These are phyloP conservation scores for Trypoxylon attenuatum DNA, from an alignment of 2,888 invertebrate genomes.

Conservation along the genomic window DNA sequence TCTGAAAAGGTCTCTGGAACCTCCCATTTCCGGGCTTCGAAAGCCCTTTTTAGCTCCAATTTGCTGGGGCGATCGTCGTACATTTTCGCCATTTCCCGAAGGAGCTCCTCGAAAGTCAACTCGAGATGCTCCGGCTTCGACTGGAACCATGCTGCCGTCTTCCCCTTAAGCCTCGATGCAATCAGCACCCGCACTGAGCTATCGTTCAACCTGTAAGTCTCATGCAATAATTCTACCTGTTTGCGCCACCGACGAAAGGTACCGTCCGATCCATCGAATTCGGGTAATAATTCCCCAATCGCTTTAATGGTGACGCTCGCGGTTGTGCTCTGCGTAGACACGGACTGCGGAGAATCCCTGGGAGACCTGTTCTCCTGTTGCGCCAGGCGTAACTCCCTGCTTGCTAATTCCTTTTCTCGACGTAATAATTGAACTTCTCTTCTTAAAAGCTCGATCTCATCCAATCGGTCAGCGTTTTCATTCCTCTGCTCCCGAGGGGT, in stretches of 20 bases:
- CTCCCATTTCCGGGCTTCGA: constrained; percentile 18
- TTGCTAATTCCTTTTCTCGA: too few relatives aligned
- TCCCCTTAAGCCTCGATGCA: constrained; percentile 11
- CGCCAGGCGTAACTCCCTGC: too few relatives aligned
- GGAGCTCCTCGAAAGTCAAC: background rate
- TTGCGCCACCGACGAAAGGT: background rate
- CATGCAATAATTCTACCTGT: background rate
- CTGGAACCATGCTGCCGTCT: constrained; percentile 13
- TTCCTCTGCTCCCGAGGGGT: too few relatives aligned
- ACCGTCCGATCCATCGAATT: background rate
- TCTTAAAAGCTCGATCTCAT: too few relatives aligned
- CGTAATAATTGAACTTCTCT: too few relatives aligned
- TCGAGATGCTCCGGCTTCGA: constrained; percentile 15
- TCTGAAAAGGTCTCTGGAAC: constrained; percentile 19
- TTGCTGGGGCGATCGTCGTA: constrained; percentile 11
- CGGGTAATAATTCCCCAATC: too few relatives aligned
- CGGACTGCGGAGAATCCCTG: too few relatives aligned
- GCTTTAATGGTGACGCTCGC: too few relatives aligned
- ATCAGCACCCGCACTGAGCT: background rate
- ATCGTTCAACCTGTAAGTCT: background rate
- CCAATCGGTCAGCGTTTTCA: too few relatives aligned
- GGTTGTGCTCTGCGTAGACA: too few relatives aligned
- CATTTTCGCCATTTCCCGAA: constrained; percentile 3
- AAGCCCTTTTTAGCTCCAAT: constrained; percentile 9
- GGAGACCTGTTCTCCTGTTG: too few relatives aligned